These are phyloP conservation scores for Malacoctenus gilli DNA, from an alignment of 2,797 vertebrate species.

Conservation along the genomic window DNA sequence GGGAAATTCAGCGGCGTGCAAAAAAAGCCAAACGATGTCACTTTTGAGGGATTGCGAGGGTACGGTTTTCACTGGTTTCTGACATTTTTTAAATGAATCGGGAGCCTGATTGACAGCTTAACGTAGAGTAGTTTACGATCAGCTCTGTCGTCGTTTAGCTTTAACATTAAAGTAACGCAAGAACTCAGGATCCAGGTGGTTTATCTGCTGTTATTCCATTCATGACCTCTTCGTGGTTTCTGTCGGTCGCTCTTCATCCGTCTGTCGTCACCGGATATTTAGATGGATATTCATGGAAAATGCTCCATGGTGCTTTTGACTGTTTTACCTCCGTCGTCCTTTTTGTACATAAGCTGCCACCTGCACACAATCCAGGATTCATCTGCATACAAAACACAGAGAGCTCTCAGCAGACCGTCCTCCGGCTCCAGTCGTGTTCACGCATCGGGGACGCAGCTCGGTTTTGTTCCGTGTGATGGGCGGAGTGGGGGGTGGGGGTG, in stretches of 20 bases:
- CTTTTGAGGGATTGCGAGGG: too few relatives aligned
- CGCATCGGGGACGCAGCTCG: too few relatives aligned
- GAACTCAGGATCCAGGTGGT: slow-evolving; percentile 55
- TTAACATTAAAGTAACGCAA: slow-evolving; percentile 20
- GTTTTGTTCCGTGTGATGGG: too few relatives aligned
- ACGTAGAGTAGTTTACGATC: background rate
- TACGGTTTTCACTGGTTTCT: too few relatives aligned
- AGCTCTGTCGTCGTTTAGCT: slow-evolving; percentile 20
- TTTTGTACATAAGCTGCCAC: slow-evolving; percentile 5
- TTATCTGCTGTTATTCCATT: slow-evolving; percentile 20
- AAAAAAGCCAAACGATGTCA: too few relatives aligned
- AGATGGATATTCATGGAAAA: background rate
- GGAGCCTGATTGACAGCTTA: slow-evolving; percentile 4
- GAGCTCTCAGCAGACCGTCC: slow-evolving; percentile 25
- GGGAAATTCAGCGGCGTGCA: too few relatives aligned
- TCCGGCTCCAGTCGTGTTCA: too few relatives aligned
- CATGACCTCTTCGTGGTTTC: slow-evolving; percentile 40
- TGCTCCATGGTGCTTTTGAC: slow-evolving; percentile 19
- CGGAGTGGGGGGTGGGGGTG: too few relatives aligned
- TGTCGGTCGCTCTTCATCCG: slow-evolving; percentile 30
- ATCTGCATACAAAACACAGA: slow-evolving; percentile 44
- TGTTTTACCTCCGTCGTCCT: slow-evolving; percentile 20
- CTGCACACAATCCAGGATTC: slow-evolving; percentile 36
- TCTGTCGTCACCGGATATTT: slow-evolving; percentile 12
- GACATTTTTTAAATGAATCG: slow-evolving; percentile 1